Conservation (phyloP, 1,140 invertebrate species). For the Battus philenor region DNA sequence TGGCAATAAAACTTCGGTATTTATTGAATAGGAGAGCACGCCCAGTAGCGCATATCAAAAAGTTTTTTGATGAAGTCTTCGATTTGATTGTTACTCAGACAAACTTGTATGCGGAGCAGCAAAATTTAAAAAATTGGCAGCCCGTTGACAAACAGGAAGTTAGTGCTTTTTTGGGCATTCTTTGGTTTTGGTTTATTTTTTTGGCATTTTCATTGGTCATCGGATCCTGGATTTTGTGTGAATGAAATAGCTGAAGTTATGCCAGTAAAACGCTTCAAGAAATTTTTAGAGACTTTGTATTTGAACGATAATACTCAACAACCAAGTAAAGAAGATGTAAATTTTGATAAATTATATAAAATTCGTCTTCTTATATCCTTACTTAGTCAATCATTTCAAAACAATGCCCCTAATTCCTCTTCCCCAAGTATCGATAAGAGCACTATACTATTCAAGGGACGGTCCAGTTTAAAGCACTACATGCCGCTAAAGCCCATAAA, state of each 20-base stretch:
- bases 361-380: too few species aligned
- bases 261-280: slow-evolving; percentile 56
- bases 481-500: slow-evolving; percentile 53
- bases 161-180: slow-evolving; percentile 30
- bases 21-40: slow-evolving; percentile 29
- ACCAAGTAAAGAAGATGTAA: too few species aligned
- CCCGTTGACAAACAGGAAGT: slow-evolving; percentile 27
- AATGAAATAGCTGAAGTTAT: slow-evolving; percentile 47
- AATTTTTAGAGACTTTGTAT: slow-evolving; percentile 38
- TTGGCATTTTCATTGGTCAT: slow-evolving; percentile 48
- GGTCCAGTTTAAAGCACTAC: slow-evolving; percentile 44
- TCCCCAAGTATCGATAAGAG: slow-evolving; percentile 45
- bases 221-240: slow-evolving; percentile 43
- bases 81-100: too few species aligned
- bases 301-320: too few species aligned
- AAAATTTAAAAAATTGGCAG: slow-evolving; percentile 28
- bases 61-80: slow-evolving; percentile 31
- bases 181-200: too few species aligned
- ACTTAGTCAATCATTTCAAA: slow-evolving; percentile 32
- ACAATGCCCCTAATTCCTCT: slow-evolving; percentile 29
- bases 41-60: too few species aligned
- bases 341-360: too few species aligned
- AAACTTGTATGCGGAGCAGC: too few species aligned
- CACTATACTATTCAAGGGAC: slow-evolving; percentile 56
- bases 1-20: slow-evolving; percentile 27